Conservation (phyloP, 2,113 vertebrate genomes). For the Hydropotes inermis region DNA sequence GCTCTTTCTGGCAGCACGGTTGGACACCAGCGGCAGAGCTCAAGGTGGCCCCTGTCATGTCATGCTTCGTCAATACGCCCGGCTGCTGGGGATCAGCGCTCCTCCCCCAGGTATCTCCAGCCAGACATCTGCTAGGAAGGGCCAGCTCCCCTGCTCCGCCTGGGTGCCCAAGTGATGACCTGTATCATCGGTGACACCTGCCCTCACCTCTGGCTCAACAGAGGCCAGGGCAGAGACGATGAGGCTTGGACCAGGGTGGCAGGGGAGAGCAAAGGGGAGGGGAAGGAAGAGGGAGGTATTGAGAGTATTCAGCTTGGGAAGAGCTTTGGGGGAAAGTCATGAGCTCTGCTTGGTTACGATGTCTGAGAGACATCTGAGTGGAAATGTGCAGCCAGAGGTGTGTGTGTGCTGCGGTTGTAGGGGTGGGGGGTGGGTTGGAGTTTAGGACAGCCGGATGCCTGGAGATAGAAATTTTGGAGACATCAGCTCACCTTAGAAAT, state of each 20-base stretch:
- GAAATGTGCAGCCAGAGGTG: not conserved
- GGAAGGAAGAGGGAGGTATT: not conserved
- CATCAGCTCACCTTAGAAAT: not conserved
- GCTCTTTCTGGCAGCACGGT: not conserved
- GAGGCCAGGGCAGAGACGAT: not conserved
- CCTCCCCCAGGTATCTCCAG: not conserved
- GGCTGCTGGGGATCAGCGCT: not conserved
- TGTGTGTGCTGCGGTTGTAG: not conserved
- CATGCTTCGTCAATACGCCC: not conserved
- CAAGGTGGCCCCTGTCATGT: rapidly evolving
- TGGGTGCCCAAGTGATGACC: not conserved
- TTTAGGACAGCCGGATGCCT: not conserved
- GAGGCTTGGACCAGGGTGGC: not conserved
- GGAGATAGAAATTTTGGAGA: not conserved
- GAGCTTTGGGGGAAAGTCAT: not conserved
- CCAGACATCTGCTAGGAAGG: not conserved
- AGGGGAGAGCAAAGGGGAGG: not conserved
- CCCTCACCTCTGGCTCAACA: not conserved
- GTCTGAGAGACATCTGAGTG: not conserved
- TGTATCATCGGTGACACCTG: not conserved
- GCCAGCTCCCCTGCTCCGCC: not conserved
- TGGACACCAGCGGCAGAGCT: not conserved
- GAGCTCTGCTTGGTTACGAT: not conserved
- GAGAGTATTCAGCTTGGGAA: not conserved
- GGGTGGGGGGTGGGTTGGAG: not conserved